phyloP scores from a whole-genome alignment of 2,888 invertebrate species.

The Piscicola geometra region DNA sequence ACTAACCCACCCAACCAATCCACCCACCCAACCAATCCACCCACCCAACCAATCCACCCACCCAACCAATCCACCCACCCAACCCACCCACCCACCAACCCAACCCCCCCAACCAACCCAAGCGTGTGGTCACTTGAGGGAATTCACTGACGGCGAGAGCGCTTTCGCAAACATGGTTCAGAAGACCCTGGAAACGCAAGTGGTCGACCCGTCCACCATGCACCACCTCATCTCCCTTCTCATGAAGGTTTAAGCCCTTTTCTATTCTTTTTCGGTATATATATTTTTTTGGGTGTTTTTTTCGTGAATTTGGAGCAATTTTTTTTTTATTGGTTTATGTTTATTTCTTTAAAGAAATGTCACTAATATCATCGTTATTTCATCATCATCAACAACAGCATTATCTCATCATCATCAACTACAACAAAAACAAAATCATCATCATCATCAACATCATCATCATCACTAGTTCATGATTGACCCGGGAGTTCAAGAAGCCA shows the following conservation, averaged over 20 bases:
- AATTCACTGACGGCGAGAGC: conserved; percentile 76
- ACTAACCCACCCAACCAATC: neutral
- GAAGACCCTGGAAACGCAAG: conserved; percentile 84
- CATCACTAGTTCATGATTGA: conserved; percentile 72
- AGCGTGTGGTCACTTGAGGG: conserved; percentile 63
- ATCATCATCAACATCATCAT: no score
- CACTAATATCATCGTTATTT: no score
- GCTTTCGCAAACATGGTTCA: conserved; percentile 75
- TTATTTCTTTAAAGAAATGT: no score
- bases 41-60: neutral
- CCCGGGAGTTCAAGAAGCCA: conserved; percentile 60
- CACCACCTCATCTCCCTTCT: conserved; percentile 88
- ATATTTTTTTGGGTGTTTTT: no score
- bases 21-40: neutral
- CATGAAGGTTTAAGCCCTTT: conserved; percentile 67
- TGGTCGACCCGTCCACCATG: conserved; percentile 89
- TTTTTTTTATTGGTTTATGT: no score
- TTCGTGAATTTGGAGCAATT: no score
- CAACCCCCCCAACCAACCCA: neutral
- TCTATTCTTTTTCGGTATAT: no score
- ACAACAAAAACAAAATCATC: no score
- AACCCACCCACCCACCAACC: neutral
- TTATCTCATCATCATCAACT: no score
- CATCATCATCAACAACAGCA: no score
- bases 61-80: neutral